These are phyloP conservation scores for Rhagophthalmus giganteus DNA, from an alignment of 2,888 invertebrate genomes.

Conservation along the genomic window DNA sequence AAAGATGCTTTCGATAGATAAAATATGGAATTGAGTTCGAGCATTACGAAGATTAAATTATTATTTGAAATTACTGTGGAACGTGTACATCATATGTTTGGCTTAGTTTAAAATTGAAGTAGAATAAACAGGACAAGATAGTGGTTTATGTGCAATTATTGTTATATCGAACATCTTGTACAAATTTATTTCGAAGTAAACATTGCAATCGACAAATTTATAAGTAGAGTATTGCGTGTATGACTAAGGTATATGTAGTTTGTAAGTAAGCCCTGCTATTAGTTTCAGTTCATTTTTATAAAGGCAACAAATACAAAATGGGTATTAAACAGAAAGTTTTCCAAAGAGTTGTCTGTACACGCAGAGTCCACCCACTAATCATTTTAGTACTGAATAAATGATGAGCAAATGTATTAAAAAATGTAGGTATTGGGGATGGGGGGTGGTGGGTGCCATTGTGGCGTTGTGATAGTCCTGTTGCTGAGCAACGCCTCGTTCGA, in stretches of 20 bases:
- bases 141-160: too few species aligned
- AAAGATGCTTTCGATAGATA: too few species aligned
- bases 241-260: conserved; percentile 13
- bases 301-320: conserved; percentile 34
- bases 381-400: conserved; percentile 53
- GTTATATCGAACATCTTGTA: too few species aligned
- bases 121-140: too few species aligned
- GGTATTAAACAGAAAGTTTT: conserved; percentile 38
- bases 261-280: conserved; percentile 28
- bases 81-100: too few species aligned
- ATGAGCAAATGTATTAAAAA: conserved; percentile 52
- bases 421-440: conserved; percentile 46
- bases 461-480: conserved; percentile 52
- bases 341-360: conserved; percentile 44
- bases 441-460: conserved; percentile 36
- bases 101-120: too few species aligned
- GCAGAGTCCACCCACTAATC: conserved; percentile 50
- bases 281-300: conserved; percentile 28
- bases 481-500: conserved; percentile 46
- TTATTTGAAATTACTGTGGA: too few species aligned
- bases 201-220: conserved; percentile 24
- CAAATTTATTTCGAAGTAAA: conserved; percentile 18
- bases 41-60: too few species aligned
- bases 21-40: too few species aligned
- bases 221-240: conserved; percentile 31